Evolutionary conservation across 2,888 invertebrate species (phyloP).

Genomic region (Entomobrya proxima): DNA sequence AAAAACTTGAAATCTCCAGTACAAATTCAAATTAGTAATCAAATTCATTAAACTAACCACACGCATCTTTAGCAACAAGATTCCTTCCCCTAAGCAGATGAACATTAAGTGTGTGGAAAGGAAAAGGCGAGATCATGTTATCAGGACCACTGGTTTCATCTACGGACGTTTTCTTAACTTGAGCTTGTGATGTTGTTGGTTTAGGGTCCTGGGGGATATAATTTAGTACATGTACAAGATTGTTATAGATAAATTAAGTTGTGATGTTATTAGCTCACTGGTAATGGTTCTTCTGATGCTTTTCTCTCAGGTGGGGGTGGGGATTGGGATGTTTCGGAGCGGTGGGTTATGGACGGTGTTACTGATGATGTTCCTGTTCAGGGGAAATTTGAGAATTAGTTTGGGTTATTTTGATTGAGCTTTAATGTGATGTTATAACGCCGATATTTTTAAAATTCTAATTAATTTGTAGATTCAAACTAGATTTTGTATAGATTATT

Average conservation of each 20-base stretch:
- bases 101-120: slow-evolving; percentile 94
- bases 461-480: neutral
- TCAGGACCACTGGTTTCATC: neutral
- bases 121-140: slow-evolving; percentile 76
- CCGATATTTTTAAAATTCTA: neutral
- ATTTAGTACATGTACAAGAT: neutral
- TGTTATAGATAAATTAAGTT: too few species aligned
- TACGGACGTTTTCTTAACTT: slow-evolving; percentile 6
- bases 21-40: neutral
- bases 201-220: neutral
- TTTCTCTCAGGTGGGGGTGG: neutral
- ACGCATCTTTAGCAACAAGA: slow-evolving; percentile 95
- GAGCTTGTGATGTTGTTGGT: slow-evolving; percentile 18
- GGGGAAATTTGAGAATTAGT: neutral
- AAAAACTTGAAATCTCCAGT: neutral
- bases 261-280: too few species aligned
- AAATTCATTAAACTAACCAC: slow-evolving; percentile 82
- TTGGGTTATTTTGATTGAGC: neutral
- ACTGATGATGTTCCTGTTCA: neutral
- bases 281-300: neutral
- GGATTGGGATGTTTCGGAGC: neutral
- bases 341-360: neutral
- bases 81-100: slow-evolving; percentile 92
- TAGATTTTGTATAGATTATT: neutral
- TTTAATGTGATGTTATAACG: neutral